phyloP scores from a whole-genome alignment of 92 coral and sea anemone genomes.

The Pocillopora grandis region DNA sequence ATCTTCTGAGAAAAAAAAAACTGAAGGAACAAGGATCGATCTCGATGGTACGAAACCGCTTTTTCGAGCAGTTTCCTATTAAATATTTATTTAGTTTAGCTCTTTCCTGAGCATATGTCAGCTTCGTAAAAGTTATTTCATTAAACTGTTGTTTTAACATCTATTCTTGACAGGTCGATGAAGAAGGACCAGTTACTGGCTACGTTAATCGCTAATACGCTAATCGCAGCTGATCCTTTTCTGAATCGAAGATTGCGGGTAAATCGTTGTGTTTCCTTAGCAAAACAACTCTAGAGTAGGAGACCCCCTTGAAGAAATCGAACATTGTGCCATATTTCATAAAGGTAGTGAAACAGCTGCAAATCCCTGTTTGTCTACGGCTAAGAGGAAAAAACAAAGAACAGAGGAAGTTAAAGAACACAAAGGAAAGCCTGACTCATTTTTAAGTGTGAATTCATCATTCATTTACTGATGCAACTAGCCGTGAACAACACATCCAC shows the following conservation, averaged over 20 bases:
- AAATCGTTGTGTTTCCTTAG: background rate
- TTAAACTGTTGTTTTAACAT: conserved; percentile 22
- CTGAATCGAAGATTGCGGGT: background rate
- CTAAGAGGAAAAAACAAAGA: conserved; percentile 19
- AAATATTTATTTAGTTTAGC: conserved; percentile 35
- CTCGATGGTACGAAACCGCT: background rate
- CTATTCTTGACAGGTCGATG: conserved; percentile 34
- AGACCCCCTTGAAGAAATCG: background rate
- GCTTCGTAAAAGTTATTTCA: conserved; percentile 20
- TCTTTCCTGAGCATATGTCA: conserved; percentile 24
- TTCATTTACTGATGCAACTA: conserved; percentile 20
- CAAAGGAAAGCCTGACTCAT: conserved; percentile 13
- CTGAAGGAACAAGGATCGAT: background rate
- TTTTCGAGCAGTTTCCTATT: conserved; percentile 29
- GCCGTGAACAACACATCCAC: conserved; percentile 38
- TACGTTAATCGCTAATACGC: background rate
- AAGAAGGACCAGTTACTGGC: background rate
- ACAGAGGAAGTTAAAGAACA: conserved; percentile 13
- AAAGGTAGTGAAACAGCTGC: conserved; percentile 27
- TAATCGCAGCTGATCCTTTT: background rate
- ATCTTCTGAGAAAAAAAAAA: background rate
- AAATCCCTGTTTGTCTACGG: conserved; percentile 23
- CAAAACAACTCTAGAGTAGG: background rate
- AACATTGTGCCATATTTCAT: background rate
- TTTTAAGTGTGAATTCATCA: background rate